Evolutionary conservation across 2,888 invertebrate genomes (phyloP).

Genomic region (Sialis lutaria): DNA sequence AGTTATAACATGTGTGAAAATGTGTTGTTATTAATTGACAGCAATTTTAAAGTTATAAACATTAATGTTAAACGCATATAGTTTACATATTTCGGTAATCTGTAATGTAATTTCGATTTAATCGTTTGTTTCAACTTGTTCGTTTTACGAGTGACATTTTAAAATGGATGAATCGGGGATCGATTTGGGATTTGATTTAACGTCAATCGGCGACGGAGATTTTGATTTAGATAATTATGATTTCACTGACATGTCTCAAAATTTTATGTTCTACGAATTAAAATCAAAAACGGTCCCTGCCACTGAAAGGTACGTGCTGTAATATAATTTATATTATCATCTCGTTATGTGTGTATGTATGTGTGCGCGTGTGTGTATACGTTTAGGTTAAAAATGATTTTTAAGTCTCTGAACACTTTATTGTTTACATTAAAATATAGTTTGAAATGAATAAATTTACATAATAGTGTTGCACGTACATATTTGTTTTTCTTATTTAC

Average conservation of each 20-base stretch:
- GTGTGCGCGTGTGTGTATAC: no score
- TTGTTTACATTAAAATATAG: not conserved
- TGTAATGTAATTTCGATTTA: no score
- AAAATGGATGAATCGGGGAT: slow-evolving; percentile 42
- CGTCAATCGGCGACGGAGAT: slow-evolving; percentile 29
- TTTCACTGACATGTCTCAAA: slow-evolving; percentile 32
- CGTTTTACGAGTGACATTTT: slow-evolving; percentile 5
- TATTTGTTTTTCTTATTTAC: no score
- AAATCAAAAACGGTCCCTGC: slow-evolving; percentile 39
- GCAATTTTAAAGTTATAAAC: no score
- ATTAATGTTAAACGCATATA: no score
- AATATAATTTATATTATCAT: no score
- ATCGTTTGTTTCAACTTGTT: no score
- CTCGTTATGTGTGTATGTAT: no score
- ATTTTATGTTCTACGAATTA: slow-evolving; percentile 42
- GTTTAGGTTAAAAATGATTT: not conserved
- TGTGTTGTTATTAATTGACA: no score
- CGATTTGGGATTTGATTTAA: slow-evolving; percentile 44
- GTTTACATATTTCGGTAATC: no score
- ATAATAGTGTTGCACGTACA: not conserved
- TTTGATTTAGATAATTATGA: slow-evolving; percentile 30
- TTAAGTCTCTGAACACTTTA: slow-evolving; percentile 17
- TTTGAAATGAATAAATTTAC: not conserved
- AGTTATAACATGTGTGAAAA: no score
- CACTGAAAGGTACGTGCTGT: slow-evolving; percentile 32